A percentile compares a stretch with the other conserved stretches of the same genome.
Evolutionary conservation across 2,113 vertebrate species (phyloP).

Genomic region (Tapirus terrestris): DNA sequence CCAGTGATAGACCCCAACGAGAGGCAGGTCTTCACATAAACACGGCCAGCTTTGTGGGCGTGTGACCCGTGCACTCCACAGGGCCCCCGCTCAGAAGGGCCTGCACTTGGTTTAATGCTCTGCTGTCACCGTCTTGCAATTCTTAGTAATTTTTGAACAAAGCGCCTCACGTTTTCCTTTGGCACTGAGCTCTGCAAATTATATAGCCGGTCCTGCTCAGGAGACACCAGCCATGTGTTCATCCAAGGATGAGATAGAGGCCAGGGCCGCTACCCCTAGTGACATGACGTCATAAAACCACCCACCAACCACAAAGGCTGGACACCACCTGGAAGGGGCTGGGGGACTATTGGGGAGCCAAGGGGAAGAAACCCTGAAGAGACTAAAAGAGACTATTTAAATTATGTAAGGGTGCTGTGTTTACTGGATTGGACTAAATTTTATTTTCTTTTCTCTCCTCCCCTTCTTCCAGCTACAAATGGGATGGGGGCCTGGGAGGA

Average conservation of each 20-base stretch:
- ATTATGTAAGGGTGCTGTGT: neutral
- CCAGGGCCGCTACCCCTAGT: neutral
- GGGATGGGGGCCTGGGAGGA: neutral
- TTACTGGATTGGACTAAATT: neutral
- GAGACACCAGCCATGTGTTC: neutral
- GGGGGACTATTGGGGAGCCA: rapidly evolving
- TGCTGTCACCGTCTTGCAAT: neutral
- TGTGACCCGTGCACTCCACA: rapidly evolving
- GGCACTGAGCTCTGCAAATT: neutral
- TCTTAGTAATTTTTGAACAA: neutral
- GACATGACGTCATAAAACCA: neutral
- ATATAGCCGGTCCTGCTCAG: neutral
- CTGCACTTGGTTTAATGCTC: rapidly evolving
- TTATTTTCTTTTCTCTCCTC: neutral
- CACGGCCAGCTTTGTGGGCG: rapidly evolving
- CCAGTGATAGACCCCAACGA: rapidly evolving
- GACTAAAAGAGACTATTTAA: neutral
- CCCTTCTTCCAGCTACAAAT: neutral
- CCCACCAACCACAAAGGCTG: neutral
- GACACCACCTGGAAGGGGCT: neutral
- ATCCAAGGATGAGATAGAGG: neutral
- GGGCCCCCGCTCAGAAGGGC: neutral
- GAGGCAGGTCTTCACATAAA: too few species aligned
- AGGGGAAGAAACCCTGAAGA: neutral
- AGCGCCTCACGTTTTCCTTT: neutral